These are phyloP conservation scores for Andrena hattorfiana DNA, from an alignment of 2,888 invertebrate species.

Conservation along the genomic window DNA sequence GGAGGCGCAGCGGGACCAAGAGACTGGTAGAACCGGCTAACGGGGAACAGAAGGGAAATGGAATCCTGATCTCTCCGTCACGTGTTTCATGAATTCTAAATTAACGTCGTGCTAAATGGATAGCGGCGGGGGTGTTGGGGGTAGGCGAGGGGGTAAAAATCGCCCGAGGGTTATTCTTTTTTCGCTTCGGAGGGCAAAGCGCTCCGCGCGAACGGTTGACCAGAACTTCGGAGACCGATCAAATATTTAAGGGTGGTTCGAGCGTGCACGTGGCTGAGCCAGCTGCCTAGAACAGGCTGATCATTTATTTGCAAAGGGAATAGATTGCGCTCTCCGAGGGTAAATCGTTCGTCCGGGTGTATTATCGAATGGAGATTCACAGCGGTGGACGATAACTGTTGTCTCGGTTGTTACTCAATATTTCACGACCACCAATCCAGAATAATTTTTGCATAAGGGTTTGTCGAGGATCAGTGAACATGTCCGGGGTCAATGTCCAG, in stretches of 20 bases:
- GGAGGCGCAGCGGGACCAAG: not conserved
- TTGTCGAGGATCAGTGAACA: too few relatives aligned
- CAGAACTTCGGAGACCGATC: constrained; percentile 42
- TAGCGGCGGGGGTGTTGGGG: not conserved
- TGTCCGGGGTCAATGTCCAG: not conserved
- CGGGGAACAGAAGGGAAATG: constrained; percentile 40
- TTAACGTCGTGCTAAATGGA: constrained; percentile 52
- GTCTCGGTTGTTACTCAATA: constrained; percentile 1
- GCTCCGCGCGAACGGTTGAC: constrained; percentile 28
- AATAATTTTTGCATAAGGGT: too few relatives aligned
- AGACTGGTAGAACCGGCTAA: constrained; percentile 17
- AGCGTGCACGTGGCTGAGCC: not conserved
- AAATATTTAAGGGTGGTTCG: constrained; percentile 52
- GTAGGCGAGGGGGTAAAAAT: constrained; percentile 11
- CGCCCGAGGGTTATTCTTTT: constrained; percentile 15
- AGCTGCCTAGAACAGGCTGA: constrained; percentile 18
- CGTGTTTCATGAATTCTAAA: constrained; percentile 63
- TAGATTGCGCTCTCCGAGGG: not conserved
- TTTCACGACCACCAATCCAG: not conserved
- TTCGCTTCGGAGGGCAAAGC: not conserved
- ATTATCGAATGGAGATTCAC: constrained; percentile 9
- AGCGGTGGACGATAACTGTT: not conserved
- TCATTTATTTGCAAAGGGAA: constrained; percentile 49
- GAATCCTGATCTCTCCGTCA: constrained; percentile 43
- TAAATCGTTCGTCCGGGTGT: constrained; percentile 9